These are phyloP conservation scores for Hesperophylax magnus DNA, from an alignment of 1,140 invertebrate genomes.

Conservation along the genomic window DNA sequence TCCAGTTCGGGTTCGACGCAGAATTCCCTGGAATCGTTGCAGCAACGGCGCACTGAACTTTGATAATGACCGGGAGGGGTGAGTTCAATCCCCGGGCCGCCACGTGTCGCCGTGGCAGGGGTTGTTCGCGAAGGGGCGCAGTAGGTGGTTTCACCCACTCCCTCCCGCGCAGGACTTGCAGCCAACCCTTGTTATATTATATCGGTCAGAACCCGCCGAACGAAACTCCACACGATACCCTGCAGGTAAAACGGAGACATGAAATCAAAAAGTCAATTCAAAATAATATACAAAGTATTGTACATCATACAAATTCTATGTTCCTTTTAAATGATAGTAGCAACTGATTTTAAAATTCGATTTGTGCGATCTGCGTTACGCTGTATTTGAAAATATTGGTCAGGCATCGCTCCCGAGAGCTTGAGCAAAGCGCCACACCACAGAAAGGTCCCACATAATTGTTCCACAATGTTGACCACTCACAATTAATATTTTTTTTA, in stretches of 20 bases:
- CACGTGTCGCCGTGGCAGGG: constrained; percentile 19
- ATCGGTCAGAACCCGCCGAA: constrained; percentile 5
- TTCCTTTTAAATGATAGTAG: no score
- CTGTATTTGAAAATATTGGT: background rate
- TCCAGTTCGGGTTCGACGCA: constrained; percentile 24
- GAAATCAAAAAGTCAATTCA: background rate
- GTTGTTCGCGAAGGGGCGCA: background rate
- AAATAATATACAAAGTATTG: no score
- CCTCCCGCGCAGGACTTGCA: constrained; percentile 3
- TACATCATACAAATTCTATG: no score
- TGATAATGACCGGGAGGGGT: constrained; percentile 32
- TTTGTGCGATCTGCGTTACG: background rate
- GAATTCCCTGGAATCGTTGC: constrained; percentile 36
- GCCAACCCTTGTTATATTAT: background rate
- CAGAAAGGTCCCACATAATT: background rate
- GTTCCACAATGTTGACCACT: background rate
- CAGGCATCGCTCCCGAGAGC: background rate
- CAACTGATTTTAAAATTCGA: no score
- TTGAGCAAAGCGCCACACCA: background rate
- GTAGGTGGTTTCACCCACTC: background rate
- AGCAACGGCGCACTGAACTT: constrained; percentile 35
- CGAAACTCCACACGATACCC: background rate
- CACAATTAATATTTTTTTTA: no score
- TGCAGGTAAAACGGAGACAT: background rate
- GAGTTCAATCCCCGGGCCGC: constrained; percentile 29